Base-by-base conservation (phyloP, 2,113 vertebrate species). In the Seriola aureovittata region DNA sequence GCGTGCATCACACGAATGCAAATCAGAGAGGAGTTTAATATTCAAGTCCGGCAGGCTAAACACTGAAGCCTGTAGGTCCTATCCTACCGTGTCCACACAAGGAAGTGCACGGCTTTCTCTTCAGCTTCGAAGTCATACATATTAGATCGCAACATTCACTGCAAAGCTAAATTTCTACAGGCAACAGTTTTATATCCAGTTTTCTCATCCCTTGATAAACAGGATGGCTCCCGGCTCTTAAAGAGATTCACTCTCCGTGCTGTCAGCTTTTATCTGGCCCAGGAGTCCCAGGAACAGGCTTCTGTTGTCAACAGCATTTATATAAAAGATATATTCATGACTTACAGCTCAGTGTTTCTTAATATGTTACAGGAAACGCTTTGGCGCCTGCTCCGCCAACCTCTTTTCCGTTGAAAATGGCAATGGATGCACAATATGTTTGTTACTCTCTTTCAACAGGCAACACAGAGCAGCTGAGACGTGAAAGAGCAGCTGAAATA, bases 1-100 rank as follows among this genome's bases (percentile, higher is more conserved):
- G 78, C 76, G 16, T 7, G 79, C 81, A 77, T 87, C 87, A 74
- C 90, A 78, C 79, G 82, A 87, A 95, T 94, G 90, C 81, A 93
- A 94, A 94, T 90, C 74, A 86, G 80, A 29, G 11, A 71, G 32
- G 48, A 70, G 82, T 92, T 93, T 91, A 90, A 93, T 90, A 93
- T 94, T 92, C 91, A 89, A 84, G 86, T 84, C 80, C 44, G 62
- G 69, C 52, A 48, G 87, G 76, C 84, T 63, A 38, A 87, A 82
- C 48, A 55, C 71, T 50, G 69, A 63, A 63, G 78, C 65, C 84
- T 52, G 73, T 40, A 82, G 67, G 42, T 42, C 84, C 57, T n/a
- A 57, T 67, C 67, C 58, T 21, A 60, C 75, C 34, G 25, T 16
- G 52, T 84, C 68, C 63, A 54, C 75, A 62, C 32, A 17, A 74